Evolutionary conservation across 92 coral and sea anemone species (phyloP).

Genomic region (Palythoa caribaeorum): DNA sequence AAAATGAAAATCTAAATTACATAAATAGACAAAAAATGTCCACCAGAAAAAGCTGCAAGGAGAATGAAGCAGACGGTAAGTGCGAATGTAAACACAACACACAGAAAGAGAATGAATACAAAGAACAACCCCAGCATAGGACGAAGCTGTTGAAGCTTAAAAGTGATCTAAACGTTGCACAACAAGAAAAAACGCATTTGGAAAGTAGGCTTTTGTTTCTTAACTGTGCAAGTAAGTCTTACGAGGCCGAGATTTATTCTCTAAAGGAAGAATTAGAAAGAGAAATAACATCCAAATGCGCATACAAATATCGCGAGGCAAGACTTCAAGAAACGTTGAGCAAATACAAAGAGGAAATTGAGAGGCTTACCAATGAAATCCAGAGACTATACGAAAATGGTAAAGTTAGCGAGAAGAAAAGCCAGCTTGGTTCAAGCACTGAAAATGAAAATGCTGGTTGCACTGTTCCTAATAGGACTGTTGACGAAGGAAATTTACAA

Average conservation of each 20-base stretch:
- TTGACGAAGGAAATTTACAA: background rate
- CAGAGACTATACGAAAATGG: constrained; percentile 10
- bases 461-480: background rate
- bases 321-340: constrained; percentile 17
- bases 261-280: constrained; percentile 21
- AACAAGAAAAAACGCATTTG: constrained; percentile 12
- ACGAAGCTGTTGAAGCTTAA: constrained; percentile 12
- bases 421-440: background rate
- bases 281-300: constrained; percentile 35
- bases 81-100: background rate
- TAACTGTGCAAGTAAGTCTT: constrained; percentile 18
- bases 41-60: background rate
- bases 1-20: background rate
- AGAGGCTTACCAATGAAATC: constrained; percentile 24
- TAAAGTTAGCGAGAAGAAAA: background rate
- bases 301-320: constrained; percentile 25
- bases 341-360: constrained; percentile 16
- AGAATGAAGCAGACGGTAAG: background rate
- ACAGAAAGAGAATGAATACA: background rate
- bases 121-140: background rate
- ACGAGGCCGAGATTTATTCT: constrained; percentile 22
- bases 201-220: constrained; percentile 18
- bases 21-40: background rate
- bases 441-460: background rate
- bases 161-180: constrained; percentile 34